Percentiles rank a stretch among this genome's conserved stretches.
These are phyloP conservation scores for Seira musarum DNA, from an alignment of 2,888 invertebrate species.

Conservation along the genomic window DNA sequence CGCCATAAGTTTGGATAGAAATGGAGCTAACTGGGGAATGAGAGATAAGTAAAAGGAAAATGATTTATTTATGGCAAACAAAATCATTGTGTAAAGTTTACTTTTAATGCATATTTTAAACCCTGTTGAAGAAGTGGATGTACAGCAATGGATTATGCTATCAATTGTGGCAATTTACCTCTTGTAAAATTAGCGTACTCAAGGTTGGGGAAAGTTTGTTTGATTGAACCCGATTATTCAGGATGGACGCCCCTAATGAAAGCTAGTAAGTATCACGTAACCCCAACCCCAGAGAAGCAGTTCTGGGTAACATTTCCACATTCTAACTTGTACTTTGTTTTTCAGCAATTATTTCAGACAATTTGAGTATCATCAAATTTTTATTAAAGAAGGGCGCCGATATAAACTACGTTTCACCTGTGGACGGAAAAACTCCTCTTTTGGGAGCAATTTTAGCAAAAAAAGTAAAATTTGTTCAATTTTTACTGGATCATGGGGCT, in stretches of 20 bases:
- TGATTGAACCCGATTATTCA: slow-evolving; percentile 63
- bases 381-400: slow-evolving; percentile 63
- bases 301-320: not conserved
- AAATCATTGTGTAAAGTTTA: not conserved
- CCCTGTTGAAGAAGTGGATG: slow-evolving; percentile 69
- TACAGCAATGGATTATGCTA: slow-evolving; percentile 68
- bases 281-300: not conserved
- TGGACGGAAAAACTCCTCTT: slow-evolving; percentile 56
- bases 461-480: too few relatives aligned
- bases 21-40: slow-evolving; percentile 67
- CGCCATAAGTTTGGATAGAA: slow-evolving; percentile 59
- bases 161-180: slow-evolving; percentile 63
- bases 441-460: slow-evolving; percentile 59
- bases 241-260: slow-evolving; percentile 70
- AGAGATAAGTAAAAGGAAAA: slow-evolving; percentile 63
- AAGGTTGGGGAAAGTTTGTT: slow-evolving; percentile 56
- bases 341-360: slow-evolving; percentile 63
- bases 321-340: not conserved
- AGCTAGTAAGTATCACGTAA: slow-evolving; percentile 59
- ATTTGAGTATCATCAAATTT: slow-evolving; percentile 52
- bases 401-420: slow-evolving; percentile 49
- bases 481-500: too few relatives aligned
- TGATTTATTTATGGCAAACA: not conserved
- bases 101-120: not conserved
- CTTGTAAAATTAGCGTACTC: slow-evolving; percentile 62